Conservation (phyloP, 2,113 vertebrate genomes). For the Petrocephalus microphthalmus region DNA sequence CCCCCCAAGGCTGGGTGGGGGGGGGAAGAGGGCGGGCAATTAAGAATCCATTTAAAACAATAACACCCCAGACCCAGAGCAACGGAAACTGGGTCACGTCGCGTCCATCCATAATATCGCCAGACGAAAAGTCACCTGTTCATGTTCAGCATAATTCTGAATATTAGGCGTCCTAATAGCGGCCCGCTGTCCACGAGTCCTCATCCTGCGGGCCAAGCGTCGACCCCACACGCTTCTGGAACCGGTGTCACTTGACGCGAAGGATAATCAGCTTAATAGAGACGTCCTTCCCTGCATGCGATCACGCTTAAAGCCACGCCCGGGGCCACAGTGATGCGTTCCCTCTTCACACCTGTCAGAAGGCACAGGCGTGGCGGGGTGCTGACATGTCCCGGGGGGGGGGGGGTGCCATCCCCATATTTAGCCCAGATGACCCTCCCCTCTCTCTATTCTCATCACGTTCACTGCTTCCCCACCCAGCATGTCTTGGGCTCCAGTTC, state of each 20-base stretch:
- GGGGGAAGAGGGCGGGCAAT: not conserved
- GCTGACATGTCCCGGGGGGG: not conserved
- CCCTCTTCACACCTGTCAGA: conserved; percentile 63
- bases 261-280: conserved; percentile 59
- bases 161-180: not conserved
- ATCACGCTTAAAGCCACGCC: not conserved
- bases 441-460: too few relatives aligned
- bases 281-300: conserved; percentile 54
- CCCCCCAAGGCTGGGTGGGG: not conserved
- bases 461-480: too few relatives aligned
- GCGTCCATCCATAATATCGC: not conserved
- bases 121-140: not conserved
- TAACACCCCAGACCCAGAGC: not conserved
- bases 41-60: conserved; percentile 2
- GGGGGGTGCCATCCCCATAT: not conserved
- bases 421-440: not conserved
- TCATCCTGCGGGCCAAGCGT: not conserved
- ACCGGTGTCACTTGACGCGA: conserved; percentile 48
- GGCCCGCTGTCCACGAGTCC: not conserved
- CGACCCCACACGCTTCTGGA: not conserved
- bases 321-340: not conserved
- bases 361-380: not conserved
- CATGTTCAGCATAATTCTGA: not conserved
- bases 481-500: not conserved
- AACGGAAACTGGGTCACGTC: not conserved